Conservation (phyloP, 2,797 vertebrate genomes). For the Cyprinodon diabolis region DNA sequence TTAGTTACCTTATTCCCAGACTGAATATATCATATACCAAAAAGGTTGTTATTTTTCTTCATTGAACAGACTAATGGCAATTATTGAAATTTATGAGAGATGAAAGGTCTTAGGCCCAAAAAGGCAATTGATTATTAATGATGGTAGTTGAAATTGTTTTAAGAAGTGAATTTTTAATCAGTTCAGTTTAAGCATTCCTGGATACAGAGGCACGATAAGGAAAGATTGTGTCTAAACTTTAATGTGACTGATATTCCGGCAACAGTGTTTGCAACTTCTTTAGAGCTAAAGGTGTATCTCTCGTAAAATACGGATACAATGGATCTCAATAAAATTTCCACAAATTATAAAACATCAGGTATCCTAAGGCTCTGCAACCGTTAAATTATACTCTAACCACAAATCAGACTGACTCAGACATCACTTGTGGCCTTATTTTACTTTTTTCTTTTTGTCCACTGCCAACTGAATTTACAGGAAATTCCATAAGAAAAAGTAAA, state of each 20-base stretch:
- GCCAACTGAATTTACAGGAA: slow-evolving; percentile 36
- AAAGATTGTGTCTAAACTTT: slow-evolving; percentile 14
- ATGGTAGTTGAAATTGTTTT: slow-evolving; percentile 4
- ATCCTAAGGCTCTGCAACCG: slow-evolving; percentile 67
- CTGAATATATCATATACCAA: not conserved
- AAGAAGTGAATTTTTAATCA: slow-evolving; percentile 3
- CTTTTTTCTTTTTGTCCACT: slow-evolving; percentile 38
- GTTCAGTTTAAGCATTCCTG: slow-evolving; percentile 6
- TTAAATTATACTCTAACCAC: slow-evolving; percentile 70
- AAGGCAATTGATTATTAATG: not conserved
- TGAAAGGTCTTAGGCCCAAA: not conserved
- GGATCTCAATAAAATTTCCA: slow-evolving; percentile 52
- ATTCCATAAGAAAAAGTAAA: slow-evolving; percentile 61
- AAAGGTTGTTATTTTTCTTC: not conserved
- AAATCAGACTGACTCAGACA: slow-evolving; percentile 69
- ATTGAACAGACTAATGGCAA: not conserved
- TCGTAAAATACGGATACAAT: slow-evolving; percentile 46
- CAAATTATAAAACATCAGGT: slow-evolving; percentile 67
- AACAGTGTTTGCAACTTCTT: slow-evolving; percentile 28
- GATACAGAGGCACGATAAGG: not conserved
- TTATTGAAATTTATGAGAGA: not conserved
- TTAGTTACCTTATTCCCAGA: not conserved
- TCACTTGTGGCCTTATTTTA: slow-evolving; percentile 60
- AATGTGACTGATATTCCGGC: slow-evolving; percentile 38
- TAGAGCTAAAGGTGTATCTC: slow-evolving; percentile 36